Percentiles rank a stretch among this genome's conserved stretches.
These are phyloP conservation scores for Ichneumoninae sp. DNA, from an alignment of 2,888 invertebrate species.

Conservation along the genomic window DNA sequence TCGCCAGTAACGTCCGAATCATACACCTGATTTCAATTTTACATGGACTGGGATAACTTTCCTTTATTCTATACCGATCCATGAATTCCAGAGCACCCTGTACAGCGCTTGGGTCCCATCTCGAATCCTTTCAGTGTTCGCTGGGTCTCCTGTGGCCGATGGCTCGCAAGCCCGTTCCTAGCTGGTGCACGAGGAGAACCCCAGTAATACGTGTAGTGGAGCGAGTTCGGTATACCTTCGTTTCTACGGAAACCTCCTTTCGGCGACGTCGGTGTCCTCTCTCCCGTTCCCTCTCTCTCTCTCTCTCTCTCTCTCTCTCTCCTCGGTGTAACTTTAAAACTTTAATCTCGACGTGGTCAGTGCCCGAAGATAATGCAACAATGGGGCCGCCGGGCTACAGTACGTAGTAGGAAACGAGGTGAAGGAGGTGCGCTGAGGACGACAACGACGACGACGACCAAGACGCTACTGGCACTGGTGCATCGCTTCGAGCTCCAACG, in stretches of 20 bases:
- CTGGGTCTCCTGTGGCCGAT: constrained; percentile 23
- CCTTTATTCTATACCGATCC: background rate
- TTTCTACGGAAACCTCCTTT: constrained; percentile 50
- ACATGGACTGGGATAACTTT: background rate
- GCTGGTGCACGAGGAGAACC: constrained; percentile 22
- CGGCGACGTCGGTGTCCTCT: constrained; percentile 42
- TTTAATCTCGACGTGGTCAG: constrained; percentile 78
- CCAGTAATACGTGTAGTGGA: constrained; percentile 19
- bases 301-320: constrained; percentile 1
- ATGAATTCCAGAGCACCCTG: constrained; percentile 13
- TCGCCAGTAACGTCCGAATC: background rate
- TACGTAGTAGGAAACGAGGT: constrained; percentile 70
- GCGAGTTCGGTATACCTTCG: constrained; percentile 19
- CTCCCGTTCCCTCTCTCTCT: constrained; percentile 5
- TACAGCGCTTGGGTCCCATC: constrained; percentile 20
- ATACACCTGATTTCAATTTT: background rate
- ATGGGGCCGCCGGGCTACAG: constrained; percentile 71
- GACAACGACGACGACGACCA: constrained; percentile 56
- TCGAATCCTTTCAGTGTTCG: constrained; percentile 23
- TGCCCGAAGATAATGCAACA: constrained; percentile 77
- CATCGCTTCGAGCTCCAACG: constrained; percentile 59
- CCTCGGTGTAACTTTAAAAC: constrained; percentile 76
- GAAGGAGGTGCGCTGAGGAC: constrained; percentile 64
- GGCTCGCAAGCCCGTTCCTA: constrained; percentile 28
- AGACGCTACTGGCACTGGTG: constrained; percentile 32